Percentiles rank a stretch among this genome's conserved stretches.
These are phyloP conservation scores for Pandemis corylana DNA, from an alignment of 2,888 invertebrate genomes.

Conservation along the genomic window DNA sequence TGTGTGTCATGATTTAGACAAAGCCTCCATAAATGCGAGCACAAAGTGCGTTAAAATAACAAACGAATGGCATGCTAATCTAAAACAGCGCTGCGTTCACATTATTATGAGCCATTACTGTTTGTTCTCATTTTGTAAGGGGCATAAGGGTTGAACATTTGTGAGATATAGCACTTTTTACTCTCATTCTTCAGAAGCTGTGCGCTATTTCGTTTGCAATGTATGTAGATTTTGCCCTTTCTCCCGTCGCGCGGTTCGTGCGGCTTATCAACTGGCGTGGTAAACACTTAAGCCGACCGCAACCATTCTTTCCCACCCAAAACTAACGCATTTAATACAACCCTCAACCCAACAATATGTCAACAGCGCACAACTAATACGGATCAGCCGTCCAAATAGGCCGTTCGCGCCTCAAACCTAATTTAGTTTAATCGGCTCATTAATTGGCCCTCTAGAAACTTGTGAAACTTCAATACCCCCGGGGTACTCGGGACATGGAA, in stretches of 20 bases:
- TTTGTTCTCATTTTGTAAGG: slow-evolving; percentile 42
- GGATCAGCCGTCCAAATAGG: slow-evolving; percentile 55
- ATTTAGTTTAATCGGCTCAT: slow-evolving; percentile 79
- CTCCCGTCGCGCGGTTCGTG: neutral
- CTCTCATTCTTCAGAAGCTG: slow-evolving; percentile 8
- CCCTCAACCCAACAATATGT: slow-evolving; percentile 48
- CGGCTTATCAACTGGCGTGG: slow-evolving; percentile 19
- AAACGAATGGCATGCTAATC: slow-evolving; percentile 41
- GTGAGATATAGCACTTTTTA: neutral
- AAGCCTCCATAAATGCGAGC: slow-evolving; percentile 34
- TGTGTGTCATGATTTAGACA: slow-evolving; percentile 29
- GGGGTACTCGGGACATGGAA: slow-evolving; percentile 60
- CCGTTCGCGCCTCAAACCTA: slow-evolving; percentile 73
- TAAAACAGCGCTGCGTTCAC: slow-evolving; percentile 30
- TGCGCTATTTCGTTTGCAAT: neutral
- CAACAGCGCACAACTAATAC: slow-evolving; percentile 37
- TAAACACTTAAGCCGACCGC: slow-evolving; percentile 33
- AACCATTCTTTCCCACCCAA: slow-evolving; percentile 32
- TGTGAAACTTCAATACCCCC: slow-evolving; percentile 69
- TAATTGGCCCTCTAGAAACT: slow-evolving; percentile 74
- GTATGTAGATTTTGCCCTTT: neutral
- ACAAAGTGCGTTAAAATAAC: slow-evolving; percentile 36
- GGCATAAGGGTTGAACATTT: slow-evolving; percentile 14
- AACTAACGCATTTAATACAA: slow-evolving; percentile 41
- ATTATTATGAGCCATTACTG: slow-evolving; percentile 42